Conservation (phyloP, 2,888 invertebrate species). For the Litoditis marina region DNA sequence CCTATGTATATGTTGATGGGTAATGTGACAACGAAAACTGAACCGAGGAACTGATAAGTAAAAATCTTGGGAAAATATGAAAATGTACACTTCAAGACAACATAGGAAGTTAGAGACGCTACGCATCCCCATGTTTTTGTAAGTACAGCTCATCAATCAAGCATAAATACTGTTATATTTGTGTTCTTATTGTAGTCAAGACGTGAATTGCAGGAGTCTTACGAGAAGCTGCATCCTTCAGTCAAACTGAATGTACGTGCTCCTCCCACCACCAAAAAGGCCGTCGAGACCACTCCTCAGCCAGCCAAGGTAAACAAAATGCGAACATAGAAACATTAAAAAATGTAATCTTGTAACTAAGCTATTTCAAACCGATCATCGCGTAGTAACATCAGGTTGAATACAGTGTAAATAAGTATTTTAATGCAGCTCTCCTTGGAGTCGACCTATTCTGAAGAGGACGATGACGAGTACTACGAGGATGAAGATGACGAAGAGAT, state of each 20-base stretch:
- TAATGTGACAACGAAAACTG: not conserved
- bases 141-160: too few relatives aligned
- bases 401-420: not conserved
- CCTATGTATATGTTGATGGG: conserved; percentile 1
- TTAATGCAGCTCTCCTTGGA: not conserved
- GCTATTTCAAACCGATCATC: not conserved
- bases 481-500: conserved; percentile 51
- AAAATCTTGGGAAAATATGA: too few relatives aligned
- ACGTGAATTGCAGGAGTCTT: conserved; percentile 6
- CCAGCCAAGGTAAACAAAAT: too few relatives aligned
- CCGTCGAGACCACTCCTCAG: too few relatives aligned
- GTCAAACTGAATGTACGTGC: conserved; percentile 37
- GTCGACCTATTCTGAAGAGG: conserved; percentile 41
- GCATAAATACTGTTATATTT: not conserved
- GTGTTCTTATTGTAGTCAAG: not conserved
- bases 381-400: not conserved
- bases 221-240: conserved; percentile 23
- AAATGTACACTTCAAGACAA: too few relatives aligned
- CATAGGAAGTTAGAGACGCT: too few relatives aligned
- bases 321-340: not conserved
- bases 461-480: conserved; percentile 50
- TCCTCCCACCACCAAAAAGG: conserved; percentile 32
- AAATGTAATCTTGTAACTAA: not conserved
- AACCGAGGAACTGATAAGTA: too few relatives aligned
- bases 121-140: too few relatives aligned